phyloP scores from a whole-genome alignment of 1,140 invertebrate genomes.

The Drosophila jambulina region DNA sequence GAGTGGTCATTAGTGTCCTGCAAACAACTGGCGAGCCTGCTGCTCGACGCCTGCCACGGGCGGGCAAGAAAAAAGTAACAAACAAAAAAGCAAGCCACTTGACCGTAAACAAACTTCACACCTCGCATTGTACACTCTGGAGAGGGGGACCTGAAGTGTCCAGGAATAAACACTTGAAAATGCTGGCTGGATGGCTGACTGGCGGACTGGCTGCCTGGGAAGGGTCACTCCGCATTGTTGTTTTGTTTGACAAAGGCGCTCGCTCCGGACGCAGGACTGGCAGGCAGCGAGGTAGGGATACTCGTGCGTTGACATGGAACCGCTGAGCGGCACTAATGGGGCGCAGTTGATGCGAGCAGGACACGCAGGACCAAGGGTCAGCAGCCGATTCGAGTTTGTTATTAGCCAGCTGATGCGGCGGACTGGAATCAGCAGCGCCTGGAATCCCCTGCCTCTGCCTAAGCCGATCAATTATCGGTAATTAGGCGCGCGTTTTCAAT shows the following conservation, averaged over 20 bases:
- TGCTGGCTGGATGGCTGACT: conserved; percentile 31
- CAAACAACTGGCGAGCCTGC: conserved; percentile 62
- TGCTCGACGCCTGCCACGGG: conserved; percentile 18
- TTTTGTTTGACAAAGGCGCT: conserved; percentile 64
- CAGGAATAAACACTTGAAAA: conserved; percentile 79
- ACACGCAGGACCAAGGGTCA: conserved; percentile 25
- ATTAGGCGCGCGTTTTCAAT: conserved; percentile 65
- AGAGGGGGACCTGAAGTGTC: conserved; percentile 64
- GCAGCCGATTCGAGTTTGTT: conserved; percentile 22
- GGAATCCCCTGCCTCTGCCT: conserved; percentile 19
- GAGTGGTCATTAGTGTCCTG: conserved; percentile 80
- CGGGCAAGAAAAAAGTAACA: conserved; percentile 32
- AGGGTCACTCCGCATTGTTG: conserved; percentile 48
- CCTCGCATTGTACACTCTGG: conserved; percentile 63
- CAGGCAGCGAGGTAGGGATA: conserved; percentile 26
- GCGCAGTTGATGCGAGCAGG: conserved; percentile 31
- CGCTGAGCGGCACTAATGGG: conserved; percentile 62
- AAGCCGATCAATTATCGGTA: conserved; percentile 72
- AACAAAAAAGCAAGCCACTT: conserved; percentile 62
- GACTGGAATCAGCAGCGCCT: not conserved
- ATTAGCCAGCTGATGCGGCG: conserved; percentile 45
- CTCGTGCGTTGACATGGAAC: conserved; percentile 15
- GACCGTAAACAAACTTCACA: conserved; percentile 83
- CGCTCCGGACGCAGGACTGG: not conserved
- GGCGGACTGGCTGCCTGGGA: conserved; percentile 19